Percentiles rank a stretch among this genome's conserved stretches.
Evolutionary conservation across 1,140 invertebrate species (phyloP).

Genomic region (Pristionchus pacificus): DNA sequence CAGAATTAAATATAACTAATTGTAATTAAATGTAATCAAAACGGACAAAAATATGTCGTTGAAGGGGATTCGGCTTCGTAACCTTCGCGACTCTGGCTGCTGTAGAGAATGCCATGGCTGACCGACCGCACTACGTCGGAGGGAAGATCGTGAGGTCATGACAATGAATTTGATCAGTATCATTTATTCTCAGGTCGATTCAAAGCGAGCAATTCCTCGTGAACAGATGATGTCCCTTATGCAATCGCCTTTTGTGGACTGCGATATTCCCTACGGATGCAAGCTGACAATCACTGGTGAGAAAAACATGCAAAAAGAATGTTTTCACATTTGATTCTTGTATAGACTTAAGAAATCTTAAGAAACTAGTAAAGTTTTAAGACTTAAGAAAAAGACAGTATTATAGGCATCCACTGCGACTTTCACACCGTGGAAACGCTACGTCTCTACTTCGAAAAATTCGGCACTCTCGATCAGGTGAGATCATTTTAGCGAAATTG

Average conservation of each 20-base stretch:
- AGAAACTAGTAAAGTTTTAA: not conserved
- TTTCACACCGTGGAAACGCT: conserved; percentile 36
- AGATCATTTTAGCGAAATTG: conserved; percentile 1
- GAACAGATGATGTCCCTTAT: conserved; percentile 60
- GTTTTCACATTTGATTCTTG: too few species aligned
- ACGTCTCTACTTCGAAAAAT: conserved; percentile 37
- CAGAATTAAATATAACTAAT: too few species aligned
- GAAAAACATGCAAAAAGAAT: too few species aligned
- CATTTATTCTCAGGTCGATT: conserved; percentile 67
- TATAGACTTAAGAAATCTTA: too few species aligned
- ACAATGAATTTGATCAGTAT: not conserved
- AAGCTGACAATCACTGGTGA: conserved; percentile 24
- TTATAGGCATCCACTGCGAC: conserved; percentile 33
- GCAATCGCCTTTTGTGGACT: conserved; percentile 35
- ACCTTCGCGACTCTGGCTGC: conserved; percentile 77
- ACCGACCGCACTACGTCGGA: conserved; percentile 74
- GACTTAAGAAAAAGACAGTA: not conserved
- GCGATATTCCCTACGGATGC: conserved; percentile 33
- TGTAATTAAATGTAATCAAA: too few species aligned
- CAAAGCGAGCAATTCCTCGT: conserved; percentile 87
- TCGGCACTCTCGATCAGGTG: conserved; percentile 37
- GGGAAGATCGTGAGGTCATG: conserved; percentile 67
- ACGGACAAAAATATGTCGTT: too few species aligned
- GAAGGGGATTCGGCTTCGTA: conserved; percentile 96
- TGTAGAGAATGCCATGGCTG: conserved; percentile 85